Evolutionary conservation across 1,140 invertebrate genomes (phyloP), one percentile per base, ranked within the genome.

Genomic region (Brachionus koreanus): DNA sequence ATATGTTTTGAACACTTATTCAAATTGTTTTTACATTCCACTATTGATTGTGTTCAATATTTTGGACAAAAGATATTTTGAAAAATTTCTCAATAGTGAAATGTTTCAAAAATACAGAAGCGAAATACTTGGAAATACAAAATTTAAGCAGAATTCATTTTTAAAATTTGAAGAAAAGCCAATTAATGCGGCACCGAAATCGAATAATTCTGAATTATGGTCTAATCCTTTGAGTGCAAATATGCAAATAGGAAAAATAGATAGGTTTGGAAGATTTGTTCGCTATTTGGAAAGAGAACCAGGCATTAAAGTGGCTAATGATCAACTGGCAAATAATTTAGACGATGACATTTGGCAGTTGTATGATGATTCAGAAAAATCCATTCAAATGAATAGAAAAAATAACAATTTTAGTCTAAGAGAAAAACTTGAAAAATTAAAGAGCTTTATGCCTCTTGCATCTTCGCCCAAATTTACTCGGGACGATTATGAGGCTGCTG

Each of bases 21-120:
- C 69, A 5, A 74, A 74, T 74, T 74, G 69, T 46, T 74, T 74
- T 46, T 74, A 74, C 42, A 74, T 74, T 25, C 69, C 69, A 25
- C 25, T 74, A 13, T 74, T 74, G 43, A 74, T 74, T 6, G 37
- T 74, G n/a, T 74, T 25, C 23, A 46, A 7, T 9, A 74, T 74
- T 1, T 39, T 74, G n/a, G 69, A 74, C 23, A 74, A 74, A 39
- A n/a, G 37, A 13, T 74, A 46, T 46, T 74, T 74, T 29, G 23
- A 33, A 25, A 74, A 74, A 29, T 74, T 74, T 23, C 43, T 74
- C 3, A 25, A 49, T 46, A 74, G 69, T 46, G 23, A n/a, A 10
- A 13, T 74, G 42, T 74, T 29, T 19, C 19, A 74, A 46, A 74
- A 74, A 46, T 74, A 74, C 25, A 43, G 13, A 12, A 5, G 25